Base-by-base conservation (phyloP, 1,140 invertebrate genomes). In the Ectropis grisescens region DNA sequence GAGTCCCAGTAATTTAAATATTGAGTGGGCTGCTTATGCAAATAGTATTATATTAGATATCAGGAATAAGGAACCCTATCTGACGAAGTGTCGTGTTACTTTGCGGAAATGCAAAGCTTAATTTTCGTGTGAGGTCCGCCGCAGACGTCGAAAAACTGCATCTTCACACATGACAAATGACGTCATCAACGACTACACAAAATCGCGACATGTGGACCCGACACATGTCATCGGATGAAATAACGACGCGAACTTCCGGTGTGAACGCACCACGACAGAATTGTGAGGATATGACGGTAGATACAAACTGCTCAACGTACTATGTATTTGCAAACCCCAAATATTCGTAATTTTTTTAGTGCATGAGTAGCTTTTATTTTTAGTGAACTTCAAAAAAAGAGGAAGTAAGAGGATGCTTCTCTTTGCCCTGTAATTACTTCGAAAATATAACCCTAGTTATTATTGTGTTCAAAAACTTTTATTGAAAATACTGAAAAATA, bases 151-250 rank as follows among this genome's bases (percentile, higher is more conserved):
- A 55, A 49, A 66, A 70, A 62, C 58, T 44, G 37, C 33, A 53
- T 43, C 51, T 57, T 48, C 47, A 67, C n/a, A n/a, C 48, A 56
- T 67, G 58, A 68, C 58, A 72, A 71, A 72, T 74, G 68, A 75
- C 60, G 61, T 71, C 69, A 70, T 78, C 69, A 72, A 69, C 70
- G 59, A 67, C 56, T 55, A 59, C 50, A 45, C 65, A 50, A 58
- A 71, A 67, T 62, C 62, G 6, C 24, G 24, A 4, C 54, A 52
- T 44, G 49, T 45, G 41, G 46, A 36, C 14, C 29, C 38, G 49
- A 58, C 68, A 71, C 57, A 68, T 78, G 72, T 74, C 65, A 67
- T 58, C 55, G 47, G 39, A 47, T 51, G 47, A 47, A 39, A 56
- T 59, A 64, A 64, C 51, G 61, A 65, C 51, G 40, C 31, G 54